Evolutionary conservation across 2,113 vertebrate species (phyloP), one percentile per base, ranked within the genome.

Genomic region (Macrotus californicus): DNA sequence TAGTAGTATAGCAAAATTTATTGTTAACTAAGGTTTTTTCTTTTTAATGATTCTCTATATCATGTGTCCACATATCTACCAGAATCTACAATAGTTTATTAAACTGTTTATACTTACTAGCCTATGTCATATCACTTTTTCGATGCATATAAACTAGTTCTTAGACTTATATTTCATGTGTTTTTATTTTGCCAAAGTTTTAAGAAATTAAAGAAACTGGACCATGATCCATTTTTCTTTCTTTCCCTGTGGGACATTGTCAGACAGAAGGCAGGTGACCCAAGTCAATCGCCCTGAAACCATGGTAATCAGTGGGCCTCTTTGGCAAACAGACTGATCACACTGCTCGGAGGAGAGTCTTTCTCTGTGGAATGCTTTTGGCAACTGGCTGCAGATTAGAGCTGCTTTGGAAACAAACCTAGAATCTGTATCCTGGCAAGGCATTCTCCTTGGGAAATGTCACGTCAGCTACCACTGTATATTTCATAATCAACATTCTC

Each of bases 271-370:
- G 39, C 70, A 70, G 48, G 64, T 94, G 84, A 96, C 46, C 34
- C n/a, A 31, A 19, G 43, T 43, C 94, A 85, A 96, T 94, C 72
- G 76, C 90, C 50, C 70, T 92, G 76, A 64, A 92, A 93, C 92
- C 50, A 52, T 56, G 67, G 66, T 94, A 52, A 54, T 90, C 95
- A 95, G 48, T 85, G 81, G 31, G 84, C 80, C 43, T 81, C 24
- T 90, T 94, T 94, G 85, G 43, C 29, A 92, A 90, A 89, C 1
- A 76, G 64, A 54, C 50, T 90, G 87, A 87, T 93, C 93, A 67
- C 84, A 70, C 66, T 67, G 80, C 46, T 52, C 46, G 0, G 31
- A 73, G 59, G 46, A 93, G 15, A 15, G 11, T 26, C 64, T 90
- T 94, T 48, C 56, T 93, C 84, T 89, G 31, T 41, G 48, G 76